Evolutionary conservation across 1,140 invertebrate genomes (phyloP).

Genomic region (Drosophila arizonae): DNA sequence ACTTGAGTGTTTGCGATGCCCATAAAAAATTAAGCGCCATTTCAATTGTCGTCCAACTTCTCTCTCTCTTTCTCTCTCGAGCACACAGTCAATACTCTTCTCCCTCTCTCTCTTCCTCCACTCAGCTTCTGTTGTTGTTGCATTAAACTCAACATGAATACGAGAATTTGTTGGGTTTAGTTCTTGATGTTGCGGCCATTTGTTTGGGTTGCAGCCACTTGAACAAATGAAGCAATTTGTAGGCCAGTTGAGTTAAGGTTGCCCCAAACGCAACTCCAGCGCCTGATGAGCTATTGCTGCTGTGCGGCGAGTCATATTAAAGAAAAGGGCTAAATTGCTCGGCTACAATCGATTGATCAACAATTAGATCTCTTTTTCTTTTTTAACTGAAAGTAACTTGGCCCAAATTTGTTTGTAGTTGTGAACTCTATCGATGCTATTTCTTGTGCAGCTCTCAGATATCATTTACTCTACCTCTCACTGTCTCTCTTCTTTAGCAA

Average conservation of each 20-base stretch:
- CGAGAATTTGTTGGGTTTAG: slow-evolving; percentile 53
- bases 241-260: slow-evolving; percentile 47
- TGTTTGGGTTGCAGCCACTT: slow-evolving; percentile 25
- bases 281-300: slow-evolving; percentile 8
- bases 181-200: slow-evolving; percentile 31
- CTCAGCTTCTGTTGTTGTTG: slow-evolving; percentile 45
- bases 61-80: slow-evolving; percentile 24
- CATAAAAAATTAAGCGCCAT: slow-evolving; percentile 79
- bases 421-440: neutral
- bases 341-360: slow-evolving; percentile 20
- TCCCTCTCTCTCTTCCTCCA: slow-evolving; percentile 20
- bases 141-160: slow-evolving; percentile 71
- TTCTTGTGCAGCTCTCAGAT: neutral
- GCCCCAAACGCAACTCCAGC: neutral
- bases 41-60: slow-evolving; percentile 64
- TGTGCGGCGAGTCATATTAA: neutral
- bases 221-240: slow-evolving; percentile 73
- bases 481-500: neutral
- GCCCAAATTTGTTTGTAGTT: neutral
- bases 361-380: neutral
- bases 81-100: neutral
- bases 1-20: slow-evolving; percentile 74
- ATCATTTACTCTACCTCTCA: neutral
- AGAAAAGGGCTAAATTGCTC: neutral
- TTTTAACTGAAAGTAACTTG: neutral